Base-by-base conservation (phyloP, 1,140 invertebrate genomes). In the Harpegnathos saltator region DNA sequence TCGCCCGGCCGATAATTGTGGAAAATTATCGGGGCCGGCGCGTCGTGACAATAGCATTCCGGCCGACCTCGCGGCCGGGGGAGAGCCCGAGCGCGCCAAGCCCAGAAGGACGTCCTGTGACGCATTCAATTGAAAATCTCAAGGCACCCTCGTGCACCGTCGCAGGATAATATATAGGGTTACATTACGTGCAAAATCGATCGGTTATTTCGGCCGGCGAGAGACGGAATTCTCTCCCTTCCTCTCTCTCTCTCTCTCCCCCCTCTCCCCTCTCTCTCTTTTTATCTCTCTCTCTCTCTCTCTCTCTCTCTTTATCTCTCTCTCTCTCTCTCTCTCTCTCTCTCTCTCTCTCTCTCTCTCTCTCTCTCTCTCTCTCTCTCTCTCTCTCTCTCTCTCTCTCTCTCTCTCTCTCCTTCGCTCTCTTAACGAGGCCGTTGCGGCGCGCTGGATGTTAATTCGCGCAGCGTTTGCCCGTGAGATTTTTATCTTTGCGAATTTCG, bases 91-190 rank as follows among this genome's bases (percentile, higher is more conserved):
- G 85, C 84, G 90, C 91, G 85, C 89, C 90, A 87, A 91, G 89
- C 89, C 90, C 90, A 91, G 90, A 91, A 92, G 92, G 89, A 92
- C 91, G 89, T 93, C 91, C 91, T 92, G 91, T 92, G 91, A 93
- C 90, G 92, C 92, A 92, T 92, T 93, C 92, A 93, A 93, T 91
- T 93, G 90, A 93, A 93, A 93, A 93, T 93, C 91, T 93, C 91
- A 93, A 93, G 92, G 91, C 91, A 93, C 91, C 92, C 92, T 91
- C 88, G 83, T 89, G 77, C 85, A 87, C 74, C 83, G 89, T 87
- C 83, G 61, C 68, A 89, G 83, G 85, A 89, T 89, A 89, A 89
- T 89, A 83, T 87, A 89, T 88, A 89, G 77, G 85, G 85, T 89
- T 88, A 85, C 87, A 88, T 89, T 89, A 89, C 78, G 68, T 83